These are phyloP conservation scores for Ichneumoninae sp. DNA, from an alignment of 2,888 invertebrate genomes.

Conservation along the genomic window DNA sequence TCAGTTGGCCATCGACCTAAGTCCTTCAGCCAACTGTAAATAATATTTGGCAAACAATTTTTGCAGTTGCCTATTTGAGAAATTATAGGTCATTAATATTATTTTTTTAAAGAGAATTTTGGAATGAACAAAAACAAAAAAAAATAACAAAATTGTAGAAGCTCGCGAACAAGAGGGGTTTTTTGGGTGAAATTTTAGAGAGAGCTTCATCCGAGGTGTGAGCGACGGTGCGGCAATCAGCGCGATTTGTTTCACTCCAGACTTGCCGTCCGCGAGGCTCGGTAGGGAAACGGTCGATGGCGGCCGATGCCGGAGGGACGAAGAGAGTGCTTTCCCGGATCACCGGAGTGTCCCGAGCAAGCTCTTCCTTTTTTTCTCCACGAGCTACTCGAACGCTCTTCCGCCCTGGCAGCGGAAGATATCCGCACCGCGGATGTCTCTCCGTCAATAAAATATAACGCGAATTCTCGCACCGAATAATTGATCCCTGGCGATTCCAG, in stretches of 20 bases:
- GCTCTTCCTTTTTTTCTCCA: not conserved
- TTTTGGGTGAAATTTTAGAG: not conserved
- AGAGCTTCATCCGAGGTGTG: not conserved
- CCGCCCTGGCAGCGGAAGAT: not conserved
- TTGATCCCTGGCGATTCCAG: constrained; percentile 19
- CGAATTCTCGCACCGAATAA: constrained; percentile 39
- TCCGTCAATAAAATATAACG: constrained; percentile 33
- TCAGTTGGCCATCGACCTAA: too few species aligned
- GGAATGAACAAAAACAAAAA: too few species aligned
- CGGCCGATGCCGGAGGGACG: not conserved
- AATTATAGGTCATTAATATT: too few species aligned
- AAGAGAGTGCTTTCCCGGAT: constrained; percentile 20
- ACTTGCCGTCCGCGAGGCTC: not conserved
- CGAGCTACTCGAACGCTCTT: not conserved
- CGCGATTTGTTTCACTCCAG: constrained; percentile 2
- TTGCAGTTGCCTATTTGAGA: too few species aligned
- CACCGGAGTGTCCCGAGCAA: not conserved
- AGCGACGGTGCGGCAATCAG: constrained; percentile 7
- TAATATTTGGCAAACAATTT: too few species aligned
- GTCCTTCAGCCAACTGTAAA: too few species aligned
- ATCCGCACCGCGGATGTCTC: not conserved
- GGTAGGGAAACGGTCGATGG: not conserved
- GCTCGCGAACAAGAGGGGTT: not conserved
- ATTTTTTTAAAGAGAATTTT: too few species aligned
- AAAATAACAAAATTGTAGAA: not conserved